phyloP scores from a whole-genome alignment of 2,888 invertebrate species.

The Salticus scenicus region DNA sequence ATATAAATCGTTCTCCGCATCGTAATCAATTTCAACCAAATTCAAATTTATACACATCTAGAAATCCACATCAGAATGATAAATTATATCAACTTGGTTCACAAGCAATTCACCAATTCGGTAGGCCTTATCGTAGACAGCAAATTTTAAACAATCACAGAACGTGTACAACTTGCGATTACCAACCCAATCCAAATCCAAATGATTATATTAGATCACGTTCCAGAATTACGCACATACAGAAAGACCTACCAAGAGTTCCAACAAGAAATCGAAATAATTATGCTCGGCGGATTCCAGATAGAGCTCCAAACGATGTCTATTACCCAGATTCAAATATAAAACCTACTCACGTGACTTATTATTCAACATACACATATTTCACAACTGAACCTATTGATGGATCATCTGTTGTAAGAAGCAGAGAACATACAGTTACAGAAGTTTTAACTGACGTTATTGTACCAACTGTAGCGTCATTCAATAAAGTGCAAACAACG shows the following conservation, averaged over 20 bases:
- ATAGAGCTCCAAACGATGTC: neutral
- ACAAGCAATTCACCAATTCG: neutral
- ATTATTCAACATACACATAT: slow-evolving; percentile 69
- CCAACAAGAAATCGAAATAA: neutral
- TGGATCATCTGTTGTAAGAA: slow-evolving; percentile 49
- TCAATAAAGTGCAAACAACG: neutral
- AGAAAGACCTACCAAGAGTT: neutral
- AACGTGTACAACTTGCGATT: neutral
- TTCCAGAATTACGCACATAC: neutral
- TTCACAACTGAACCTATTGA: slow-evolving; percentile 58
- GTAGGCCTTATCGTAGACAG: neutral
- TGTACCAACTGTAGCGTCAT: slow-evolving; percentile 24
- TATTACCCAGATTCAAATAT: neutral
- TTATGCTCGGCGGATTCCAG: neutral
- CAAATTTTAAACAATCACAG: neutral
- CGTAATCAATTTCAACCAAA: neutral
- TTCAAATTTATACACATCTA: neutral
- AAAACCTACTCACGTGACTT: slow-evolving; percentile 65
- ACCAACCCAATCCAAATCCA: neutral
- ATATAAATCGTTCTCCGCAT: neutral
- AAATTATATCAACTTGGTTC: neutral
- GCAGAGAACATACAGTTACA: slow-evolving; percentile 55
- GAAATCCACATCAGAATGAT: neutral
- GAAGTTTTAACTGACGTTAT: slow-evolving; percentile 21
- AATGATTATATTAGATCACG: neutral